Percentiles rank a stretch among this genome's conserved stretches.
Conservation (phyloP, 2,888 invertebrate genomes). For the Plebejus argus region DNA sequence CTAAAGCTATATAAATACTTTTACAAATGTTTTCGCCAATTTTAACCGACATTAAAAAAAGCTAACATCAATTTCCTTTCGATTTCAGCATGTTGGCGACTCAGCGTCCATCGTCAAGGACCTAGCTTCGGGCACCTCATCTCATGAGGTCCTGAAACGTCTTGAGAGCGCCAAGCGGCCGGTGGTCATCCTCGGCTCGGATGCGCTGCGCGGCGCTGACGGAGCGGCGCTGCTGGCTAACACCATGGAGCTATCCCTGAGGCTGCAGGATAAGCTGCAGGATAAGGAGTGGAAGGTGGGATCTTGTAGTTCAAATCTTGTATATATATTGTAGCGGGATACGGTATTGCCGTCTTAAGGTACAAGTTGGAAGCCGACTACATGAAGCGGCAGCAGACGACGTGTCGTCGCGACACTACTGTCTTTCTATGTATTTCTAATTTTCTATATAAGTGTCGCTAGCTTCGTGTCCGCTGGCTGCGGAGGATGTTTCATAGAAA, state of each 20-base stretch:
- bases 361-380: too few relatives aligned
- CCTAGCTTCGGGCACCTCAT: slow-evolving; percentile 86
- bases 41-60: too few relatives aligned
- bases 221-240: slow-evolving; percentile 88
- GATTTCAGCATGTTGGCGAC: slow-evolving; percentile 89
- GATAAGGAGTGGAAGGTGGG: slow-evolving; percentile 78
- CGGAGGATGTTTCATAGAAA: too few relatives aligned
- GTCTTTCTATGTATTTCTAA: too few relatives aligned
- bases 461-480: too few relatives aligned
- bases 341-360: too few relatives aligned
- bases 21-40: too few relatives aligned
- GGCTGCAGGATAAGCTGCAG: slow-evolving; percentile 76
- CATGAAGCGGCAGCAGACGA: too few relatives aligned
- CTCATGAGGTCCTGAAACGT: slow-evolving; percentile 70
- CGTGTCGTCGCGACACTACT: too few relatives aligned
- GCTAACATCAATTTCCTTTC: slow-evolving; percentile 22
- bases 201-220: slow-evolving; percentile 88
- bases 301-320: background rate
- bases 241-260: slow-evolving; percentile 86
- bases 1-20: too few relatives aligned
- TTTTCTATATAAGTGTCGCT: too few relatives aligned
- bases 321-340: too few relatives aligned
- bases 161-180: slow-evolving; percentile 92
- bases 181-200: slow-evolving; percentile 95
- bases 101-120: slow-evolving; percentile 87